Conservation (phyloP, 1,140 invertebrate species). For the Zaprionus gabonicus region DNA sequence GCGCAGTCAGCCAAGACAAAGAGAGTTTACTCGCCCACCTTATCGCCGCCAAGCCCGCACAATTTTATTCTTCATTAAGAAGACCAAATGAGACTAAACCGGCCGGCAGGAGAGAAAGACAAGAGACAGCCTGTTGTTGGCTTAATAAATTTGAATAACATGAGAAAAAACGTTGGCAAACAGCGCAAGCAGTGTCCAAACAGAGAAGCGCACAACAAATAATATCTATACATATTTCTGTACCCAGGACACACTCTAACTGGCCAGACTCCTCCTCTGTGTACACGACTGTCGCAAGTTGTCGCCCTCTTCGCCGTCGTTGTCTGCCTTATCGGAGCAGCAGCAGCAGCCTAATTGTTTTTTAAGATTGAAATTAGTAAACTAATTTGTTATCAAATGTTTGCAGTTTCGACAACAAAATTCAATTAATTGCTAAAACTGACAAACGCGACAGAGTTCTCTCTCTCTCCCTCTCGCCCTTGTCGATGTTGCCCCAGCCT, state of each 20-base stretch:
- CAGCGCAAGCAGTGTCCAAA: slow-evolving; percentile 51
- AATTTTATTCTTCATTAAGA: slow-evolving; percentile 80
- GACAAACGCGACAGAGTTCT: slow-evolving; percentile 46
- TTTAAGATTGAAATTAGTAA: slow-evolving; percentile 84
- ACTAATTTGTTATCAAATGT: slow-evolving; percentile 84
- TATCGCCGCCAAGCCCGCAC: slow-evolving; percentile 51
- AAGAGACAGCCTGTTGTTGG: slow-evolving; percentile 32
- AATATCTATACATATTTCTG: slow-evolving; percentile 69
- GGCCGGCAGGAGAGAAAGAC: slow-evolving; percentile 26
- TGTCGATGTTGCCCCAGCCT: too few species aligned
- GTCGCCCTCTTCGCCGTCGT: slow-evolving; percentile 39
- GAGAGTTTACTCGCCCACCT: slow-evolving; percentile 20
- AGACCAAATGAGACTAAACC: slow-evolving; percentile 72
- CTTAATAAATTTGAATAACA: slow-evolving; percentile 80
- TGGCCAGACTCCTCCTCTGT: neutral
- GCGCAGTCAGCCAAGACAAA: slow-evolving; percentile 10
- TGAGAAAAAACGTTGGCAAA: slow-evolving; percentile 39
- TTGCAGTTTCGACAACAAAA: slow-evolving; percentile 83
- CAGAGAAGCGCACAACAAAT: slow-evolving; percentile 49
- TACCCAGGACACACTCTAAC: slow-evolving; percentile 13
- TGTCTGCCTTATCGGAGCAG: slow-evolving; percentile 27
- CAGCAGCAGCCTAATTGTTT: slow-evolving; percentile 71
- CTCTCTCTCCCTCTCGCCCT: neutral
- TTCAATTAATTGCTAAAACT: slow-evolving; percentile 83
- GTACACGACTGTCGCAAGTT: slow-evolving; percentile 59